A percentile compares a stretch with the other conserved stretches of the same genome.
phyloP scores from a whole-genome alignment of 2,888 invertebrate species.

The Cephalotes varians region DNA sequence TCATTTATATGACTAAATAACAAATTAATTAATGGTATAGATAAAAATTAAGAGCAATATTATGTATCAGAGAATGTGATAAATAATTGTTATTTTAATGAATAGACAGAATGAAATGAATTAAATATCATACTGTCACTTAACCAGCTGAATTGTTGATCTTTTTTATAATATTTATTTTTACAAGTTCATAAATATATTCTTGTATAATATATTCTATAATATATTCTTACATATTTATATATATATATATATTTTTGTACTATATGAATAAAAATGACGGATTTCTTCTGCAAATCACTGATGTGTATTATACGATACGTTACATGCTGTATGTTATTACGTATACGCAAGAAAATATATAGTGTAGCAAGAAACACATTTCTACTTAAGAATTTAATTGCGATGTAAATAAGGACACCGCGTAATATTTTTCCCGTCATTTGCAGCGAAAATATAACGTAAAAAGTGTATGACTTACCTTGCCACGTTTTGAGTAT shows the following conservation, averaged over 20 bases:
- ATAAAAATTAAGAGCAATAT: not conserved
- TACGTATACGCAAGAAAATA: slow-evolving; percentile 5
- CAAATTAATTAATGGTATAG: not conserved
- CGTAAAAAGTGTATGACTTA: slow-evolving; percentile 73
- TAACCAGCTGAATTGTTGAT: not conserved
- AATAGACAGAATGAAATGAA: not conserved
- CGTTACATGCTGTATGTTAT: not conserved
- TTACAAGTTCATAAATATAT: not conserved
- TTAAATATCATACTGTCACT: not conserved
- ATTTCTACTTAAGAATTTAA: not conserved
- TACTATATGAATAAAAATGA: not conserved
- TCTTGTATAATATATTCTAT: no score
- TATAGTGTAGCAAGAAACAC: not conserved
- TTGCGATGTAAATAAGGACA: not conserved
- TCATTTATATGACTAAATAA: not conserved
- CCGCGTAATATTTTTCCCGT: not conserved
- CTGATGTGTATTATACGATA: not conserved
- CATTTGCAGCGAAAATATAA: not conserved
- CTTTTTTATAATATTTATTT: not conserved
- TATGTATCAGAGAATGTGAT: not conserved
- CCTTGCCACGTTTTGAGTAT: slow-evolving; percentile 91
- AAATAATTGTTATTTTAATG: not conserved
- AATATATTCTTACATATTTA: not conserved
- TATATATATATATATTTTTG: not conserved
- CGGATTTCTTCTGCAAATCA: not conserved